Evolutionary conservation across 2,888 invertebrate genomes (phyloP).

Genomic region (Dascillus cervinus): DNA sequence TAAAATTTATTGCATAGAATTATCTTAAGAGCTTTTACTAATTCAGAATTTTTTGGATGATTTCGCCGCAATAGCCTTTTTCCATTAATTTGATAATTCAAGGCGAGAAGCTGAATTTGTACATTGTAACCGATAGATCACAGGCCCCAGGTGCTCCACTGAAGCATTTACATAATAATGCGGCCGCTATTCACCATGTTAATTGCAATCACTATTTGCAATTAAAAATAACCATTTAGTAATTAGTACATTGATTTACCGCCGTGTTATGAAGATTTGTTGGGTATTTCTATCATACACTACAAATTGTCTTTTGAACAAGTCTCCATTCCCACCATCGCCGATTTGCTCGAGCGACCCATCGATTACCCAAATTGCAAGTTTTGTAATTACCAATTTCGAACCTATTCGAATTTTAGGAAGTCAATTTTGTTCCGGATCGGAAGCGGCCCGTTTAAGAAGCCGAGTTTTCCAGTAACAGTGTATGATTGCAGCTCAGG

Average conservation of each 20-base stretch:
- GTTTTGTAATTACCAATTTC: no score
- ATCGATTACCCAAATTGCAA: no score
- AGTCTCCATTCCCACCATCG: neutral
- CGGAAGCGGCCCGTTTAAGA: no score
- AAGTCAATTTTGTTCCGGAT: no score
- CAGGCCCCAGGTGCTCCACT: slow-evolving; percentile 13
- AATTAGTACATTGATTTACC: slow-evolving; percentile 26
- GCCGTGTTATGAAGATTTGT: slow-evolving; percentile 21
- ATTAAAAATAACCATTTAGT: slow-evolving; percentile 28
- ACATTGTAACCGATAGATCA: slow-evolving; percentile 15
- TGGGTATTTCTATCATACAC: slow-evolving; percentile 17
- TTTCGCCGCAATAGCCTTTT: no score
- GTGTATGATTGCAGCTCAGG: slow-evolving; percentile 28
- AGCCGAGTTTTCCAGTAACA: slow-evolving; percentile 4
- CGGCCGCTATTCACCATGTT: slow-evolving; percentile 20
- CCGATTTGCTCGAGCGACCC: no score
- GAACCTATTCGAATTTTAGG: no score
- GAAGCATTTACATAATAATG: slow-evolving; percentile 18
- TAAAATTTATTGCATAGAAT: no score
- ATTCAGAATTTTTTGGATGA: no score
- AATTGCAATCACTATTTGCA: slow-evolving; percentile 29
- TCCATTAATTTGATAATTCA: no score
- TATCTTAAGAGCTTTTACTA: no score
- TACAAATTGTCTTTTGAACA: slow-evolving; percentile 3
- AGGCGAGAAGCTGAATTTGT: no score